Conservation (phyloP, 2,888 invertebrate genomes). For the Drosophila affinis region DNA sequence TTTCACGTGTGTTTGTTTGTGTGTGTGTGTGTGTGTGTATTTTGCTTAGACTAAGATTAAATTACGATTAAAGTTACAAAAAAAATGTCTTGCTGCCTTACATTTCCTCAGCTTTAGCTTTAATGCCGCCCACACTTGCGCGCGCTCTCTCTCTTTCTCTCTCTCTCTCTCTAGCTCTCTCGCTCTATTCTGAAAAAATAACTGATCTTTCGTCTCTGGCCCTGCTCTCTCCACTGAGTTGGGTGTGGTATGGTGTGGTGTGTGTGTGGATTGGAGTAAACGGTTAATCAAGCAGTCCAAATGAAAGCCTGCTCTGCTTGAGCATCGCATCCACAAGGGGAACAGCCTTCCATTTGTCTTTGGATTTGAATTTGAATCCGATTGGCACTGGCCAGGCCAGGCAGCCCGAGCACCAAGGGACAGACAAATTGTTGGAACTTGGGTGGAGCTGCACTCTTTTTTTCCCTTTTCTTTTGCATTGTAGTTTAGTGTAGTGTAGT, state of each 20-base stretch:
- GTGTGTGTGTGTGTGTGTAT: constrained; percentile 40
- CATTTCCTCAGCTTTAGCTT: constrained; percentile 14
- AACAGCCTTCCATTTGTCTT: constrained; percentile 11
- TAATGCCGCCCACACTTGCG: constrained; percentile 2
- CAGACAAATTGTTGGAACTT: constrained; percentile 56
- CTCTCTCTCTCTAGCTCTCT: too few species aligned
- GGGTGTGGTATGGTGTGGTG: too few species aligned
- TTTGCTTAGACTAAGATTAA: constrained; percentile 72
- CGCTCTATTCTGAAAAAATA: background rate
- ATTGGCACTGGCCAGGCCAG: constrained; percentile 57
- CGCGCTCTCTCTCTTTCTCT: too few species aligned
- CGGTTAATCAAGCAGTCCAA: constrained; percentile 13
- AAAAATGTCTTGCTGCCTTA: constrained; percentile 72
- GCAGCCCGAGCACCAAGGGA: constrained; percentile 51
- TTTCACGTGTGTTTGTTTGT: constrained; percentile 31
- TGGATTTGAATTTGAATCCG: constrained; percentile 60
- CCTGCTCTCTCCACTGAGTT: constrained; percentile 4
- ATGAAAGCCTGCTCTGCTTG: constrained; percentile 21
- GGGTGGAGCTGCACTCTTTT: constrained; percentile 13
- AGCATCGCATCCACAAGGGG: background rate
- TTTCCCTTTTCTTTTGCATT: too few species aligned
- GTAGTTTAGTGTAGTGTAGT: constrained; percentile 12
- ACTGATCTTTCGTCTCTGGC: background rate
- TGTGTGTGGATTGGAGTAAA: constrained; percentile 4
- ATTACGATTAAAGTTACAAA: constrained; percentile 67